Evolutionary conservation across 2,888 invertebrate species (phyloP).

Genomic region (Myopa testacea): DNA sequence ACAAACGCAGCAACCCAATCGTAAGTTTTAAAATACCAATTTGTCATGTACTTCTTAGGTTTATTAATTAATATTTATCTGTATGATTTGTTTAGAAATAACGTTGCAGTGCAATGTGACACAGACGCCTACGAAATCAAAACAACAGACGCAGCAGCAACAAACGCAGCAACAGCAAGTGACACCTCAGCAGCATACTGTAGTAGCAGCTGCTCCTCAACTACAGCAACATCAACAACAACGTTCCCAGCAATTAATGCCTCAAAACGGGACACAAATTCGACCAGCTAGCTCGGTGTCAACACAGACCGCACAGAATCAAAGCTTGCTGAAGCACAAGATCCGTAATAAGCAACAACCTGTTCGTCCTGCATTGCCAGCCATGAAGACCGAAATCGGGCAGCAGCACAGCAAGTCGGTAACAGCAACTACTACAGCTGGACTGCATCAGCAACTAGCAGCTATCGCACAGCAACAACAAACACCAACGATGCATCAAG

Average conservation of each 20-base stretch:
- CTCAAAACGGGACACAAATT: conserved; percentile 72
- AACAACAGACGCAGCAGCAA: conserved; percentile 66
- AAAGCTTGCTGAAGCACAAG: conserved; percentile 68
- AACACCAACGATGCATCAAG: conserved; percentile 69
- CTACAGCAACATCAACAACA: conserved; percentile 55
- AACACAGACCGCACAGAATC: conserved; percentile 78
- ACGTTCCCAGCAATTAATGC: conserved; percentile 72
- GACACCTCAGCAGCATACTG: conserved; percentile 61
- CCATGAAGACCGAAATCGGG: conserved; percentile 74
- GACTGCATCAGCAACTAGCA: conserved; percentile 64
- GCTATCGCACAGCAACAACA: conserved; percentile 67
- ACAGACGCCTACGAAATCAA: conserved; percentile 68
- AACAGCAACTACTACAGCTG: conserved; percentile 57
- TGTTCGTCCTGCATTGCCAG: conserved; percentile 77
- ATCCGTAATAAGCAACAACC: conserved; percentile 78
- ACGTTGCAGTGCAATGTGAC: conserved; percentile 66
- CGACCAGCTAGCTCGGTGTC: conserved; percentile 86
- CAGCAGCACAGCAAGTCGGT: conserved; percentile 42
- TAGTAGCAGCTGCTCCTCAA: conserved; percentile 48
- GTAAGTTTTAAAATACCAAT: conserved; percentile 68
- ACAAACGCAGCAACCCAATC: conserved; percentile 75
- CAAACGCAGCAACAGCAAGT: conserved; percentile 50
- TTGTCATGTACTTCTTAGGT: background rate
- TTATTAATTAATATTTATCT: conserved; percentile 13
- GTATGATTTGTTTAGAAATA: conserved; percentile 57